phyloP scores from a whole-genome alignment of 2,113 vertebrate species.

The Sisor rabdophorus region DNA sequence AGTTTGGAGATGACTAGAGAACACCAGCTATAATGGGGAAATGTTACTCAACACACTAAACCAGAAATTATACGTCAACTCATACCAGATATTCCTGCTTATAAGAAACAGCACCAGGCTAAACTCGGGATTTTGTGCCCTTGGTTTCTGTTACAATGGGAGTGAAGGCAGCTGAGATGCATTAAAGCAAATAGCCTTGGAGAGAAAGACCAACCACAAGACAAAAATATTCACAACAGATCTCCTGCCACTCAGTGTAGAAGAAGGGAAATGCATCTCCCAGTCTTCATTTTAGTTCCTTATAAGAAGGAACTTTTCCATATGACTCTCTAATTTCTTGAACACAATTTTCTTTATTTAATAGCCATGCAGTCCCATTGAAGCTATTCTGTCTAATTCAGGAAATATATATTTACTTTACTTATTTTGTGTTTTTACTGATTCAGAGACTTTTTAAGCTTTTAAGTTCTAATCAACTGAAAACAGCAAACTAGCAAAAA shows the following conservation, averaged over 20 bases:
- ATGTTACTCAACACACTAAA: slow-evolving; percentile 71
- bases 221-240: slow-evolving; percentile 65
- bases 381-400: slow-evolving; percentile 6
- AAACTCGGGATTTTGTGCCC: slow-evolving; percentile 56
- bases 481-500: slow-evolving; percentile 1
- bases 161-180: slow-evolving; percentile 72
- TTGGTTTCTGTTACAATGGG: slow-evolving; percentile 68
- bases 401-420: slow-evolving; percentile 14
- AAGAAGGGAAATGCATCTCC: slow-evolving; percentile 57
- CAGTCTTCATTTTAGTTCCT: slow-evolving; percentile 44
- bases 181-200: slow-evolving; percentile 73
- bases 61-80: slow-evolving; percentile 64
- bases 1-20: slow-evolving; percentile 37
- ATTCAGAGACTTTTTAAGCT: slow-evolving; percentile 15
- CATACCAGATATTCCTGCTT: slow-evolving; percentile 72
- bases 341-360: slow-evolving; percentile 33
- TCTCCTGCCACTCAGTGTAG: slow-evolving; percentile 67
- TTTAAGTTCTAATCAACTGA: neutral
- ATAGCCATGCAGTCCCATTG: slow-evolving; percentile 26
- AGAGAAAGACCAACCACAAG: slow-evolving; percentile 69
- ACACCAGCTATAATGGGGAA: slow-evolving; percentile 63
- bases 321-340: slow-evolving; percentile 39
- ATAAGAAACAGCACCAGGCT: slow-evolving; percentile 69
- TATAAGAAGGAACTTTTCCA: slow-evolving; percentile 30
- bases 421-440: slow-evolving; percentile 8